A percentile compares a stretch with the other conserved stretches of the same genome.
phyloP scores from a whole-genome alignment of 1,140 invertebrate species.

The Steinernema khuongi region DNA sequence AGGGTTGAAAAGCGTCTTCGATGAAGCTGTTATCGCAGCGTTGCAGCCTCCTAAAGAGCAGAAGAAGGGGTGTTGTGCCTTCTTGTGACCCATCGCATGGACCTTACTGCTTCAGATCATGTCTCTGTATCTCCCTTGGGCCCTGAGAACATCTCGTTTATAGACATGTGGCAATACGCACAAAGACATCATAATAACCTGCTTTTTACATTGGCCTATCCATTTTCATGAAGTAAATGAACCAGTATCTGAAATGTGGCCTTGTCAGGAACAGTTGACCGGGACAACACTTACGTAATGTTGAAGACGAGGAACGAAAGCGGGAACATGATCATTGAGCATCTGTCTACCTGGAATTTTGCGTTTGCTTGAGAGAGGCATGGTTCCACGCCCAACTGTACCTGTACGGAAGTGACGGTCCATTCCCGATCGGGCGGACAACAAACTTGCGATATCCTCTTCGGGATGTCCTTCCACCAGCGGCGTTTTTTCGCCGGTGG shows the following conservation, averaged over 20 bases:
- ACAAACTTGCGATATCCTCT: constrained; percentile 1
- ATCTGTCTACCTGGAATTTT: constrained; percentile 47
- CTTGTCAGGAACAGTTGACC: not conserved
- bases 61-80: constrained; percentile 77
- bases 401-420: constrained; percentile 56
- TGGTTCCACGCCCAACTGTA: constrained; percentile 16
- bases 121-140: no score
- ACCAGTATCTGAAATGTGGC: constrained; percentile 51
- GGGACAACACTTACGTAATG: constrained; percentile 39
- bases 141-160: no score
- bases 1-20: constrained; percentile 99
- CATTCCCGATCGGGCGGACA: constrained; percentile 51
- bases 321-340: constrained; percentile 56
- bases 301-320: constrained; percentile 53
- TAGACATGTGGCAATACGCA: no score
- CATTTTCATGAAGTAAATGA: constrained; percentile 51
- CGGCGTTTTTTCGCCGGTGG: constrained; percentile 25
- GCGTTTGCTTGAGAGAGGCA: not conserved
- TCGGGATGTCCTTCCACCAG: constrained; percentile 17
- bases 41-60: constrained; percentile 88
- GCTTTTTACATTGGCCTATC: constrained; percentile 38
- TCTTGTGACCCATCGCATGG: no score
- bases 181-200: no score
- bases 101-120: no score
- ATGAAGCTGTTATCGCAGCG: constrained; percentile 96